Evolutionary conservation across 2,888 invertebrate species (phyloP).

Genomic region (Brachyopa scutellaris): DNA sequence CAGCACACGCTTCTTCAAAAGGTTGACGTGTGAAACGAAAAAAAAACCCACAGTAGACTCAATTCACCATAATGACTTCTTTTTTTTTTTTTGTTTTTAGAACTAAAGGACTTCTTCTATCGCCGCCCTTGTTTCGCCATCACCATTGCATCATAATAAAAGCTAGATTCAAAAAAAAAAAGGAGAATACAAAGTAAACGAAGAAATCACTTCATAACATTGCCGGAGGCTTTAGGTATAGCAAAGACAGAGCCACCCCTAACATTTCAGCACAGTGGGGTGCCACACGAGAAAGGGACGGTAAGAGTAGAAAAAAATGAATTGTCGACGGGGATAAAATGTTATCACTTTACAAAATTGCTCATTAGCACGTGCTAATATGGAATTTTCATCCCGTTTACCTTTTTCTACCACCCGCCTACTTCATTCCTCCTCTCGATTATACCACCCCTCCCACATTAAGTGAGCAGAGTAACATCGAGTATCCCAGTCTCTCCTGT

Average conservation of each 20-base stretch:
- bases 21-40: neutral
- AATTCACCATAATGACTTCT: constrained; percentile 33
- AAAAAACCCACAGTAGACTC: constrained; percentile 4
- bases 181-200: neutral
- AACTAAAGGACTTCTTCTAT: constrained; percentile 7
- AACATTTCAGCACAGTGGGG: constrained; percentile 15
- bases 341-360: constrained; percentile 75
- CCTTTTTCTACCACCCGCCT: constrained; percentile 21
- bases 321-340: constrained; percentile 71
- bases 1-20: neutral
- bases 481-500: constrained; percentile 36
- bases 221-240: constrained; percentile 18
- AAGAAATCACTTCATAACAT: constrained; percentile 57
- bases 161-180: constrained; percentile 18
- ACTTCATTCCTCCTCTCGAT: constrained; percentile 19
- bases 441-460: constrained; percentile 3
- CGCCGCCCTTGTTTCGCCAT: constrained; percentile 8
- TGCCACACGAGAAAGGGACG: neutral
- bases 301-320: constrained; percentile 67
- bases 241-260: constrained; percentile 30
- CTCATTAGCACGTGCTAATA: constrained; percentile 75
- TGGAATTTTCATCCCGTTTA: constrained; percentile 68
- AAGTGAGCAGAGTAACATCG: constrained; percentile 32
- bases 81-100: neutral
- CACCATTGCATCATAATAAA: constrained; percentile 27